Evolutionary conservation across 1,140 invertebrate genomes (phyloP).

Genomic region (Drosophila oshimai): DNA sequence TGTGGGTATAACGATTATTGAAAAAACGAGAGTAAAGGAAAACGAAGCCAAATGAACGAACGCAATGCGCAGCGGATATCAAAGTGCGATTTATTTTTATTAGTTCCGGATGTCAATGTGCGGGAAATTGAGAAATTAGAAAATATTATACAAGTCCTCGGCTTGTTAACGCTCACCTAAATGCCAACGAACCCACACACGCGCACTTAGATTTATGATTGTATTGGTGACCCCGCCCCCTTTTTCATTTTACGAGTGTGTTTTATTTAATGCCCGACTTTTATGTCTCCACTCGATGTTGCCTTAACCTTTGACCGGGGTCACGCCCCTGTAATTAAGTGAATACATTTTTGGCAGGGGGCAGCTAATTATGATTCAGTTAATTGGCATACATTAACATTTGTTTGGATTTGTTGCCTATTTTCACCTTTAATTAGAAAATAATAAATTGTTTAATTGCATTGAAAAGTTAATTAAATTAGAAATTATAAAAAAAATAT

Average conservation of each 20-base stretch:
- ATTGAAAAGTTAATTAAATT: constrained; percentile 28
- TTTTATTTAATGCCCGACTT: constrained; percentile 49
- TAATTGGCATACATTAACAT: constrained; percentile 19
- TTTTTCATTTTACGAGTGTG: constrained; percentile 45
- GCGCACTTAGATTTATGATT: constrained; percentile 46
- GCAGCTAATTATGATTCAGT: constrained; percentile 13
- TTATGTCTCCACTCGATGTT: constrained; percentile 13
- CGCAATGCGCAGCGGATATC: constrained; percentile 68
- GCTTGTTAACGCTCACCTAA: constrained; percentile 71
- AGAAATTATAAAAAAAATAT: constrained; percentile 32
- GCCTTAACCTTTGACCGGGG: constrained; percentile 1
- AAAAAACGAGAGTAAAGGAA: constrained; percentile 21
- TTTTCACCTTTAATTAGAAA: constrained; percentile 26
- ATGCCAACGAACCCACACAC: constrained; percentile 14
- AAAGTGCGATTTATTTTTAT: constrained; percentile 82
- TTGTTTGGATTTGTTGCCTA: constrained; percentile 13
- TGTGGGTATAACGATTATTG: constrained; percentile 43
- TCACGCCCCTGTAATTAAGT: constrained; percentile 7
- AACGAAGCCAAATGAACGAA: constrained; percentile 55
- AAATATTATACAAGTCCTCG: constrained; percentile 77
- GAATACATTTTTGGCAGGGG: neutral
- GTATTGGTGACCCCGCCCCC: constrained; percentile 18
- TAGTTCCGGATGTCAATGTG: constrained; percentile 81
- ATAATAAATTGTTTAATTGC: constrained; percentile 25
- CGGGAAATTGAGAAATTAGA: constrained; percentile 81